A percentile compares a stretch with the other conserved stretches of the same genome.
phyloP scores from a whole-genome alignment of 2,888 invertebrate species.

The Lamellibrachia satsuma region DNA sequence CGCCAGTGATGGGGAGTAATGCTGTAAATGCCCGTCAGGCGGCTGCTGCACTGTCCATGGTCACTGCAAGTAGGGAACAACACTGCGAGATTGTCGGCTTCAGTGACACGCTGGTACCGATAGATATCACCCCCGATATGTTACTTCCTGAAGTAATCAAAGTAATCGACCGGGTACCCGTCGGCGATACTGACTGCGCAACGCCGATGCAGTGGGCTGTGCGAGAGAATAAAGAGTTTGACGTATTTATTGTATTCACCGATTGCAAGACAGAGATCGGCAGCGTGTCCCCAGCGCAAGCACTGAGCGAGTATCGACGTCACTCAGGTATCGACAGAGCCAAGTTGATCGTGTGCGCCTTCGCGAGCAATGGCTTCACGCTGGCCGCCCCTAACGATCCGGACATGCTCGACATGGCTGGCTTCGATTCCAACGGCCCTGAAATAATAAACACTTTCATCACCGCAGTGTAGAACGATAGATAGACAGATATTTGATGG shows the following conservation, averaged over 20 bases:
- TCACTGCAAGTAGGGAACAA: conserved; percentile 57
- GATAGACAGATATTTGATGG: not conserved
- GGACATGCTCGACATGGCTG: conserved; percentile 65
- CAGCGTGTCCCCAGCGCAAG: conserved; percentile 68
- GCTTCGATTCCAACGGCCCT: conserved; percentile 64
- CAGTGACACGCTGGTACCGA: conserved; percentile 40
- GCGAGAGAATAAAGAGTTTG: conserved; percentile 71
- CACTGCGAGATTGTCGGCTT: conserved; percentile 48
- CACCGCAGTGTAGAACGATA: not conserved
- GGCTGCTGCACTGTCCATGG: conserved; percentile 69
- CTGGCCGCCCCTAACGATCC: conserved; percentile 65
- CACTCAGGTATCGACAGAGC: conserved; percentile 60
- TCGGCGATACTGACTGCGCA: conserved; percentile 54
- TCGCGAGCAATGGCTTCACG: conserved; percentile 62
- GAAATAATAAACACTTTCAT: conserved; percentile 50
- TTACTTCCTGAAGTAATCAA: conserved; percentile 42
- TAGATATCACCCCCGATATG: conserved; percentile 41
- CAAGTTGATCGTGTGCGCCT: conserved; percentile 52
- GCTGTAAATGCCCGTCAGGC: conserved; percentile 69
- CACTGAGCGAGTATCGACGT: conserved; percentile 72
- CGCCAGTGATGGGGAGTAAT: conserved; percentile 65
- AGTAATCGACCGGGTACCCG: conserved; percentile 32
- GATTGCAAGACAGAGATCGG: conserved; percentile 67
- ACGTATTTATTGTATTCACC: conserved; percentile 79
- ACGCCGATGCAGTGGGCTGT: conserved; percentile 71